Conservation (phyloP, 2,113 vertebrate genomes). For the Epinephelus moara region DNA sequence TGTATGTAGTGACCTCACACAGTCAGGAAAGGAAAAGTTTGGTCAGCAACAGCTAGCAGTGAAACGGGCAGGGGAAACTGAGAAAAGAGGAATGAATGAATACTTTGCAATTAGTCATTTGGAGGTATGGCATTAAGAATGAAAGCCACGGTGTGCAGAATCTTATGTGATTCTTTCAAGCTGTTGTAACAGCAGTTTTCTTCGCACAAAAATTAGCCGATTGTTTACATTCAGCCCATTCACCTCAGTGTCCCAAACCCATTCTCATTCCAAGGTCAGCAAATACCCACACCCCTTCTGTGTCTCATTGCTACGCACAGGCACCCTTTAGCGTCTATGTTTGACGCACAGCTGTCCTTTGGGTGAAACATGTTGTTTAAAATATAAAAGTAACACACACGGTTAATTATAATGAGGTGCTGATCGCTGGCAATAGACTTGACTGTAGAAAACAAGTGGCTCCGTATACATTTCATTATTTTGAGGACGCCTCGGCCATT, state of each 20-base stretch:
- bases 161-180: background rate
- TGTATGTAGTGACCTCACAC: conserved; percentile 2
- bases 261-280: too few relatives aligned
- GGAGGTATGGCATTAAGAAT: background rate
- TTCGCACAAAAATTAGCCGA: background rate
- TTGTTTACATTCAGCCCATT: background rate
- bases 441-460: too few relatives aligned
- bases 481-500: too few relatives aligned
- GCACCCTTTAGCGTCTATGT: too few relatives aligned
- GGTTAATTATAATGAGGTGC: too few relatives aligned
- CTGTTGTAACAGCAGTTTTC: background rate
- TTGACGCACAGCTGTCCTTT: too few relatives aligned
- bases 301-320: too few relatives aligned
- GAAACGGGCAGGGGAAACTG: background rate
- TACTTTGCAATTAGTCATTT: background rate
- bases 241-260: background rate
- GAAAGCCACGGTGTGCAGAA: background rate
- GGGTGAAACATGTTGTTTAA: too few relatives aligned
- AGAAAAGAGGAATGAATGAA: conserved; percentile 8
- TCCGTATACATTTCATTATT: too few relatives aligned
- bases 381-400: too few relatives aligned
- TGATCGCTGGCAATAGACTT: too few relatives aligned
- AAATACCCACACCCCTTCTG: too few relatives aligned
- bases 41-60: conserved; percentile 28
- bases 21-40: conserved; percentile 48